Evolutionary conservation across 2,888 invertebrate species (phyloP).

Genomic region (Drosophila parthenogenetica): DNA sequence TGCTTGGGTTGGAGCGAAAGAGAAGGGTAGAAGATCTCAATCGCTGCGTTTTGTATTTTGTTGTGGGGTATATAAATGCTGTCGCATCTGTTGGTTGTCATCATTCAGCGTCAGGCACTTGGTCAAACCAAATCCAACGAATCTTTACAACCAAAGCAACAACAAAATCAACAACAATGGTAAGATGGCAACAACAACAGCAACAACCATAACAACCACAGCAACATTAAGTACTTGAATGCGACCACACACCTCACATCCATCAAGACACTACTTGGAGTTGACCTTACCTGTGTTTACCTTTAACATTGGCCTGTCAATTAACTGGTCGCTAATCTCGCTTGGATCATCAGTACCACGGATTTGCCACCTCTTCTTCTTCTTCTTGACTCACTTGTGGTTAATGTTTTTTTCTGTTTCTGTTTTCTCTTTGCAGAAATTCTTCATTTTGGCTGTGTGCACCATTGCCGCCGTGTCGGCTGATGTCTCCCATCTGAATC

Average conservation of each 20-base stretch:
- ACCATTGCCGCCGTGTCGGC: constrained; percentile 70
- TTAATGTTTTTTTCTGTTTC: background rate
- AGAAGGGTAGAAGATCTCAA: constrained; percentile 36
- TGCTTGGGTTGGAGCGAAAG: background rate
- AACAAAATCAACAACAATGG: constrained; percentile 77
- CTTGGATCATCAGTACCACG: constrained; percentile 29
- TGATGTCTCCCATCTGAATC: constrained; percentile 71
- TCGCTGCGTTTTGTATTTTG: constrained; percentile 35
- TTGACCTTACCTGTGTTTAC: constrained; percentile 47
- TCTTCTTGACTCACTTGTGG: background rate
- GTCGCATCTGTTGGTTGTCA: constrained; percentile 68
- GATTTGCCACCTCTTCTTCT: constrained; percentile 11
- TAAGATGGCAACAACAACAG: constrained; percentile 39
- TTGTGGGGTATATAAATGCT: constrained; percentile 63
- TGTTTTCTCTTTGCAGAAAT: constrained; percentile 60
- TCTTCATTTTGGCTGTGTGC: constrained; percentile 70
- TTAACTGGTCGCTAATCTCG: constrained; percentile 35
- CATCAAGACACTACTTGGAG: constrained; percentile 43
- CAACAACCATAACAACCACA: background rate
- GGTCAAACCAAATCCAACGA: constrained; percentile 68
- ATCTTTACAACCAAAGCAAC: constrained; percentile 47
- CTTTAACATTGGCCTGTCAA: constrained; percentile 59
- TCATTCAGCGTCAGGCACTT: constrained; percentile 70
- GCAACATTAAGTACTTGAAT: background rate
- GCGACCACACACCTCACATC: constrained; percentile 21